Evolutionary conservation across 2,113 vertebrate species (phyloP), one percentile per base, ranked within the genome.

Genomic region (Spermophilus dauricus): DNA sequence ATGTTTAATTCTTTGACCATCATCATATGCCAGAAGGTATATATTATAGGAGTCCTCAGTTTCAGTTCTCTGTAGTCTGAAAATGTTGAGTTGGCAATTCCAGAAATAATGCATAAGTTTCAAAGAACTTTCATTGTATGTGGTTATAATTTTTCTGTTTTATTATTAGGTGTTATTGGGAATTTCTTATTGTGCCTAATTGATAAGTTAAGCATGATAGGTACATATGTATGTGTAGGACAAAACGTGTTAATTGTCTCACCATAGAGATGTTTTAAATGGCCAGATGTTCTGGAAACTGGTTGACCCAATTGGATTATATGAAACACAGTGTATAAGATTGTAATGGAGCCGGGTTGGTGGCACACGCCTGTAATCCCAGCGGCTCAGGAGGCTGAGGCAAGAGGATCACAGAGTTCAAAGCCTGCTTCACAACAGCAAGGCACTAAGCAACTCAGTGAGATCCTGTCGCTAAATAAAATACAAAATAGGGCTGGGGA

Each of bases 261-360:
- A 37, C 34, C 70, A 10, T 32, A 42, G 90, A 89, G 56, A 24
- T 26, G 58, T 37, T 61, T 58, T 9, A 97, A 87, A 89, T 73
- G 53, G 70, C 30, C 70, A 84, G 39, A n/a, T 58, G 58, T 73
- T 84, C 86, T 69, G 77, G 70, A 88, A 93, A 93, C n/a, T 67
- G 34, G 69, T 82, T 82, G 63, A 67, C 82, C 51, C 34, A 58
- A 2, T 26, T 91, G 42, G 63, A 73, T 92, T 84, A 45, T 73
- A 28, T 95, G 63, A 69, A 85, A 82, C 37, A 81, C 73, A 56
- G 0, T 24, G 65, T 37, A 51, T 51, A 51, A 45, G 22, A 61
- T 45, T 89, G 67, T 67, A 75, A 30, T 70, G 51, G 51, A 8
- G 48, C 48, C 48, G 12, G 48, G 48, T 10, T 1, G 11, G 48